Conservation (phyloP, 2,888 invertebrate genomes). For the Lamellibrachia columna region DNA sequence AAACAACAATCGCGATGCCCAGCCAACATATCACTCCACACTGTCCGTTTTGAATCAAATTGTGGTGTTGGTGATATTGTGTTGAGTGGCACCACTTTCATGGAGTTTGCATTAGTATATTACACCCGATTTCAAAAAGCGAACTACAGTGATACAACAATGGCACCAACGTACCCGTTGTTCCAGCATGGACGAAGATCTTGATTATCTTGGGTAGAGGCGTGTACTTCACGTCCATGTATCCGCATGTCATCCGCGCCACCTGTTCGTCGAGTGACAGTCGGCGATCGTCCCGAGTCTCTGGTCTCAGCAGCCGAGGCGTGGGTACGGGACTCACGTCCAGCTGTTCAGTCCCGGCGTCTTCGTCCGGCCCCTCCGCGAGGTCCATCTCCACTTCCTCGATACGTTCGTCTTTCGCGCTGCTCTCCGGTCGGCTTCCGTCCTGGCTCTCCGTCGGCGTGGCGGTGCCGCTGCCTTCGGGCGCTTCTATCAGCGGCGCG, state of each 20-base stretch:
- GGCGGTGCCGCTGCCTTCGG: not conserved
- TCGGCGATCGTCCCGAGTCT: not conserved
- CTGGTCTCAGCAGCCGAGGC: not conserved
- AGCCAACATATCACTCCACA: too few species aligned
- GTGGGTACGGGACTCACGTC: not conserved
- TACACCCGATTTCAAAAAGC: too few species aligned
- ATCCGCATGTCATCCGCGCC: conserved; percentile 7
- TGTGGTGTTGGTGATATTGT: too few species aligned
- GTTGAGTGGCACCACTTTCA: too few species aligned
- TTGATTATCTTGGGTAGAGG: not conserved
- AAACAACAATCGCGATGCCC: too few species aligned
- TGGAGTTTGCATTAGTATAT: too few species aligned
- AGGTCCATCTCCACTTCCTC: not conserved
- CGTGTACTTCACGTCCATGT: not conserved
- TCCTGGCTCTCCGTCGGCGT: not conserved
- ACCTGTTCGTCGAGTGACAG: not conserved
- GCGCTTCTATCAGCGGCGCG: not conserved
- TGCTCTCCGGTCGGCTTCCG: not conserved
- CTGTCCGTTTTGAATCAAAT: too few species aligned
- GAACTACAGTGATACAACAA: not conserved
- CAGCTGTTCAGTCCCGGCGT: not conserved
- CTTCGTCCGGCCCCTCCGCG: not conserved
- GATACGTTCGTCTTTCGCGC: not conserved
- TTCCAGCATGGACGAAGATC: conserved; percentile 23
- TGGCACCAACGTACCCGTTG: not conserved